Base-by-base conservation (phyloP, 35 echinoderm and acorn worm genomes). In the Nesometra sesokonis region DNA sequence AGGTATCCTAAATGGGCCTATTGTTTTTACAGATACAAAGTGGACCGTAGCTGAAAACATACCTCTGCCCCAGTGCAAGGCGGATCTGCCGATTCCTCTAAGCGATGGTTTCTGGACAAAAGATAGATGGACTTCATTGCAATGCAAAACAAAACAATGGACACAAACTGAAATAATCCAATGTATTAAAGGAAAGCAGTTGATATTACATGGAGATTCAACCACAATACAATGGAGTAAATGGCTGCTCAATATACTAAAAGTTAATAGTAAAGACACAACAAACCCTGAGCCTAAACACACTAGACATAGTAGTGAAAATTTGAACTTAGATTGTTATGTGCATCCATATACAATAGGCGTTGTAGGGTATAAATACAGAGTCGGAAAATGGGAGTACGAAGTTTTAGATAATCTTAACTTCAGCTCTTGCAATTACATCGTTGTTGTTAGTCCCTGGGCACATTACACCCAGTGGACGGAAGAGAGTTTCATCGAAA, bases 381-480 rank as follows among this genome's bases (percentile, higher is more conserved):
- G 27, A 17, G 81, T 27, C 35, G 34, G 29, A 27, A 83, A 3
- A 7, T 83, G 34, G 34, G 34, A 35, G 29, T 35, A 39, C 11
- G 81, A 83, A 35, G 37, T 83, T 3, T 21, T 83, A 39, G 81
- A 83, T 83, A 39, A 83, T 30, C 35, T 67, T 11, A 67, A 67
- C 23, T 67, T 27, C 8, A 67, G 52, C 23, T 76, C 80, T 5
- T 37, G 35, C 36, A 86, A 91, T 78, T 47, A 80, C 23, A 35
- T 91, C 8, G 57, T 91, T 32, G 29, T 81, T 0, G 27, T 91
- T 0, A 91, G 84, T 81, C 89, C 84, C 3, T 91, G 89, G 89
- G 89, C 89, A 0, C 89, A 91, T 36, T 91, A 80, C 35, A 36
- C 76, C 13, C 78, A 82, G 29, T 91, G 89, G 89, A n/a, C n/a